Percentiles rank a stretch among this genome's conserved stretches.
Conservation (phyloP, 2,888 invertebrate genomes). For the Cetonia aurata region DNA sequence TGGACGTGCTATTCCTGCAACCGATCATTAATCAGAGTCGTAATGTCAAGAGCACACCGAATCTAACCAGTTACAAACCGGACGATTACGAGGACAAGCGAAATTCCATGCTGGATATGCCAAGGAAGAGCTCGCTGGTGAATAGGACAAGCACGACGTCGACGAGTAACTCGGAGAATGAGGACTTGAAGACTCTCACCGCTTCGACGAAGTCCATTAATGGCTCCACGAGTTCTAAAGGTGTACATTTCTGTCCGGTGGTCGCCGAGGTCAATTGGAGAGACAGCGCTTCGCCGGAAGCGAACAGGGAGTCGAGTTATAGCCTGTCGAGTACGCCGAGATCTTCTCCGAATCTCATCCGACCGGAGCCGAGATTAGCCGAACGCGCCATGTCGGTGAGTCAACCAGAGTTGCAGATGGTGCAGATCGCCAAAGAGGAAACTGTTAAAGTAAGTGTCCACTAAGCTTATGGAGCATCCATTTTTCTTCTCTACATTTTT, state of each 20-base stretch:
- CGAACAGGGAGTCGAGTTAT: constrained; percentile 58
- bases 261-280: constrained; percentile 86
- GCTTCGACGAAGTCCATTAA: constrained; percentile 57
- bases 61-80: constrained; percentile 64
- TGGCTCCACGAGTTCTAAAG: constrained; percentile 63
- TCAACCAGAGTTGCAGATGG: constrained; percentile 60
- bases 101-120: constrained; percentile 73
- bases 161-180: constrained; percentile 61
- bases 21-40: constrained; percentile 54
- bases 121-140: constrained; percentile 68
- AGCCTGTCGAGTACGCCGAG: constrained; percentile 62
- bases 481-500: too few relatives aligned
- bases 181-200: constrained; percentile 57
- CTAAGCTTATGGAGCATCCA: too few relatives aligned
- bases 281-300: constrained; percentile 64
- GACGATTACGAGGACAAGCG: constrained; percentile 39
- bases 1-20: constrained; percentile 57
- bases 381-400: constrained; percentile 55
- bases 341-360: constrained; percentile 52
- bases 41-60: constrained; percentile 72
- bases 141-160: constrained; percentile 59
- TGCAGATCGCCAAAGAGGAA: constrained; percentile 27
- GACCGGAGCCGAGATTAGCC: constrained; percentile 52
- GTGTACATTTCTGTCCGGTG: constrained; percentile 84
- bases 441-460: constrained; percentile 8